Evolutionary conservation across 2,888 invertebrate genomes (phyloP).

Genomic region (Anthoptus insignis): DNA sequence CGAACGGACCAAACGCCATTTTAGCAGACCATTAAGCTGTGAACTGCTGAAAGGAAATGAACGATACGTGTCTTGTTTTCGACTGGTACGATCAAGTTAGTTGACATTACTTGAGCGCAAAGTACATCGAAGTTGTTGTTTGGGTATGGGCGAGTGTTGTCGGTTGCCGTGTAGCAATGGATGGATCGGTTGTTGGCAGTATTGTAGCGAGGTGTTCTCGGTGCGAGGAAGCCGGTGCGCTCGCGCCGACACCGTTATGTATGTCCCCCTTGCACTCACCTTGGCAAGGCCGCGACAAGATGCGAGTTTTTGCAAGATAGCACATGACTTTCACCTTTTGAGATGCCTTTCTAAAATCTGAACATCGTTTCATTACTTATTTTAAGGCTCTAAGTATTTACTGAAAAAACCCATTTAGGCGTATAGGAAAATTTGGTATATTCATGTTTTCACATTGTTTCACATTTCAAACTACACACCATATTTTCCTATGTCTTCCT

Average conservation of each 20-base stretch:
- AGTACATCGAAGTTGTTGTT: conserved; percentile 58
- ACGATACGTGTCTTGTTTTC: conserved; percentile 70
- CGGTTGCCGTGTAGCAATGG: conserved; percentile 12
- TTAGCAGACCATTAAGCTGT: conserved; percentile 67
- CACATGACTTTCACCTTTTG: conserved; percentile 85
- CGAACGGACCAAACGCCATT: conserved; percentile 66
- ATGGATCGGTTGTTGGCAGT: conserved; percentile 46
- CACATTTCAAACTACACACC: too few relatives aligned
- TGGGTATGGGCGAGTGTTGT: conserved; percentile 21
- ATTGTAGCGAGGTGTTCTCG: conserved; percentile 55
- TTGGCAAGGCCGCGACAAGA: conserved; percentile 84
- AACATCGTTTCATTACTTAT: conserved; percentile 50
- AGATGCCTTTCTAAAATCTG: conserved; percentile 82
- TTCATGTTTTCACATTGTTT: too few relatives aligned
- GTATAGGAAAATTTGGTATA: too few relatives aligned
- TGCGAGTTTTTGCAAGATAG: conserved; percentile 84
- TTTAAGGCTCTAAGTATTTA: conserved; percentile 41
- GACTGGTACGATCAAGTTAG: conserved; percentile 48
- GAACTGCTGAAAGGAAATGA: conserved; percentile 74
- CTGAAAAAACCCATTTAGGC: conserved; percentile 8
- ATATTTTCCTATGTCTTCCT: too few relatives aligned
- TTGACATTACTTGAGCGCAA: conserved; percentile 44
- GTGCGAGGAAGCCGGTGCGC: conserved; percentile 62
- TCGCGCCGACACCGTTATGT: conserved; percentile 74
- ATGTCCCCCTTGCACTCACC: conserved; percentile 84